Evolutionary conservation across 2,113 vertebrate genomes (phyloP).

Genomic region (Apodemus speciosus): DNA sequence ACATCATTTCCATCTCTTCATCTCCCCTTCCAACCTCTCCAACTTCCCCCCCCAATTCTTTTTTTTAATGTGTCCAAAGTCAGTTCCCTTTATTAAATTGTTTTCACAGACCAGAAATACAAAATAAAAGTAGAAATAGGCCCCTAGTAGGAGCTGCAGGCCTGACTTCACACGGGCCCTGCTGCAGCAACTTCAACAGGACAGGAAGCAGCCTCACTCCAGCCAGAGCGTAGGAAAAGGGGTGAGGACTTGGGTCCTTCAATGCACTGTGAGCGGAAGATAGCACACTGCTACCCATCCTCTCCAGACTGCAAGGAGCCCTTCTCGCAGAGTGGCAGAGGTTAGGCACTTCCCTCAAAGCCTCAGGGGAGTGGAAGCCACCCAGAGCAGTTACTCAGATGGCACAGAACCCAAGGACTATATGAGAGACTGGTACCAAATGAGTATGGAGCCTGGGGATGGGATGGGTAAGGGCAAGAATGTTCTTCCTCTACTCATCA

Average conservation of each 20-base stretch:
- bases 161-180: slow-evolving; percentile 33
- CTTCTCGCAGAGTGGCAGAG: slow-evolving; percentile 7
- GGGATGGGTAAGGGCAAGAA: not conserved
- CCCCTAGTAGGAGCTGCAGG: slow-evolving; percentile 58
- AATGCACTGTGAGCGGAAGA: not conserved
- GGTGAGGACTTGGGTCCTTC: not conserved
- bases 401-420: slow-evolving; percentile 34
- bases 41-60: too few species aligned
- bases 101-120: slow-evolving; percentile 81
- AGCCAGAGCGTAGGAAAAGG: not conserved
- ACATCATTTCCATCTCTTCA: not conserved
- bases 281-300: not conserved
- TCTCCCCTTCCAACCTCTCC: not conserved
- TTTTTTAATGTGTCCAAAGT: slow-evolving; percentile 70
- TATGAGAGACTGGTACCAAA: slow-evolving; percentile 48
- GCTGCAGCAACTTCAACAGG: slow-evolving; percentile 36
- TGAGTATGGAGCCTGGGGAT: not conserved
- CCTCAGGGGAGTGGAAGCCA: not conserved
- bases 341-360: not conserved
- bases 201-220: not conserved
- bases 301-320: slow-evolving; percentile 14
- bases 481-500: slow-evolving; percentile 77
- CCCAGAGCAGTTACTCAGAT: slow-evolving; percentile 40
- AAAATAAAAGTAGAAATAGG: slow-evolving; percentile 79
- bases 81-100: slow-evolving; percentile 85